These are phyloP conservation scores for Peromyscus leucopus DNA, from an alignment of 2,113 vertebrate genomes.

Conservation along the genomic window DNA sequence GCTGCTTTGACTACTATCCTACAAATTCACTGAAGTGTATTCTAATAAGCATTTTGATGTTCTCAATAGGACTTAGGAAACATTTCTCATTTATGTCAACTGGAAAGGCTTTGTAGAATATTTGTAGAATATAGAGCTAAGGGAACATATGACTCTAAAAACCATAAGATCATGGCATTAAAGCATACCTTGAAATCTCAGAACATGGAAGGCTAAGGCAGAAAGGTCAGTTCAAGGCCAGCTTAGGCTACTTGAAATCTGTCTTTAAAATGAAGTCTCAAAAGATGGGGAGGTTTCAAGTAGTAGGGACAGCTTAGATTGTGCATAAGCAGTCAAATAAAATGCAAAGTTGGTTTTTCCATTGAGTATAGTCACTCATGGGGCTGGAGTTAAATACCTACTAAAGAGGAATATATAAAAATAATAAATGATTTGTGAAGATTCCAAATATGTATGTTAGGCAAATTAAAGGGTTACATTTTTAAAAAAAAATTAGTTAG, in stretches of 20 bases:
- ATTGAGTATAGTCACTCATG: background rate
- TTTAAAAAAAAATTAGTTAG: background rate
- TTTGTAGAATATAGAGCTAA: too few relatives aligned
- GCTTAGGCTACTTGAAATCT: background rate
- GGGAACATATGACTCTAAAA: background rate
- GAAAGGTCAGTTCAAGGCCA: background rate
- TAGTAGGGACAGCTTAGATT: background rate
- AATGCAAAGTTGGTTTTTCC: slow-evolving; percentile 1
- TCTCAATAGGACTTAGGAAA: background rate
- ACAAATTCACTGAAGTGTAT: background rate
- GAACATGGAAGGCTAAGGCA: background rate
- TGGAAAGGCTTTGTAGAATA: background rate
- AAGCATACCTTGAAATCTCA: background rate
- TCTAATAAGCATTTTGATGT: background rate
- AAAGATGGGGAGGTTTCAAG: background rate
- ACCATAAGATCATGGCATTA: background rate
- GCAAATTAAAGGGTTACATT: slow-evolving; percentile 9
- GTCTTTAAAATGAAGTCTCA: background rate
- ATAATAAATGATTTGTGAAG: background rate
- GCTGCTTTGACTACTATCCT: background rate
- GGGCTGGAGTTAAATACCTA: background rate
- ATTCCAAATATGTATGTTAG: background rate
- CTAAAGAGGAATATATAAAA: background rate
- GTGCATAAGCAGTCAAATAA: background rate
- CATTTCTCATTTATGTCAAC: background rate